These are phyloP conservation scores for Discoglossus pictus DNA, from an alignment of 2,797 vertebrate genomes.

Conservation along the genomic window DNA sequence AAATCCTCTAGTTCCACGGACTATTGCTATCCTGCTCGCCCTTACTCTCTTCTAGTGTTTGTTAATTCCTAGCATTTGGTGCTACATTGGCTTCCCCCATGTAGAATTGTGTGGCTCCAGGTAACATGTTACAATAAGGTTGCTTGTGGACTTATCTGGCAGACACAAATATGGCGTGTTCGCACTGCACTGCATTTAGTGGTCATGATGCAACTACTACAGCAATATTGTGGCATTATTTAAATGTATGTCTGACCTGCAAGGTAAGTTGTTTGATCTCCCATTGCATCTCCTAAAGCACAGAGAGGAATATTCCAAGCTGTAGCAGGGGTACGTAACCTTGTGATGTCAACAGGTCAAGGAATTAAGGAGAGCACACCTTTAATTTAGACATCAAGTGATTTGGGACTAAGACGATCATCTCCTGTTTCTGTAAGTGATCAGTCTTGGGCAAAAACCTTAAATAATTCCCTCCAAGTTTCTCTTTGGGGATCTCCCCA, in stretches of 20 bases:
- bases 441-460: too few species aligned
- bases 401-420: too few species aligned
- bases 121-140: slow-evolving; percentile 65
- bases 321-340: too few species aligned
- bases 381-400: too few species aligned
- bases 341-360: too few species aligned
- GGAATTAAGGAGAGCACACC: too few species aligned
- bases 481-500: too few species aligned
- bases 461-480: too few species aligned
- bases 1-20: slow-evolving; percentile 63
- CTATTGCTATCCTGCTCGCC: slow-evolving; percentile 66
- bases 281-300: too few species aligned
- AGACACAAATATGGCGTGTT: slow-evolving; percentile 67
- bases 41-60: slow-evolving; percentile 60
- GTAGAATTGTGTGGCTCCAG: slow-evolving; percentile 76
- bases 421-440: too few species aligned
- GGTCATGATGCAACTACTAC: slow-evolving; percentile 55
- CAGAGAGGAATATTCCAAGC: too few species aligned
- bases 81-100: slow-evolving; percentile 64
- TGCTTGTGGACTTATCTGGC: slow-evolving; percentile 74
- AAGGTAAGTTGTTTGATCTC: slow-evolving; percentile 67
- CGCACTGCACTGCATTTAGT: slow-evolving; percentile 70
- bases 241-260: slow-evolving; percentile 64
- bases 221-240: slow-evolving; percentile 67
- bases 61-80: slow-evolving; percentile 68